Evolutionary conservation across 2,888 invertebrate species (phyloP).

Genomic region (Quadroppia sp.): DNA sequence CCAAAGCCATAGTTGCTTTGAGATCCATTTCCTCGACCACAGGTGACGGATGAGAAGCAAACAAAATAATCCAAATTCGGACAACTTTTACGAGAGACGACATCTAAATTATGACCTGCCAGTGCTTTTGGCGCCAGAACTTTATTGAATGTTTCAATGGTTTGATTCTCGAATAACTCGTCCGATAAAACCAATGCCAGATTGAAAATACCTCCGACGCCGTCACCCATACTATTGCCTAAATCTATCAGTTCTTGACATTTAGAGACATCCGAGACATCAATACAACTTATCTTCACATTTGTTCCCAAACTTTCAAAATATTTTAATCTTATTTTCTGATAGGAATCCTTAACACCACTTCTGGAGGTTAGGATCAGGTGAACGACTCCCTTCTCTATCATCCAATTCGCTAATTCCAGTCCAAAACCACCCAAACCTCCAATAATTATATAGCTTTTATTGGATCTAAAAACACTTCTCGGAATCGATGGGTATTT

Average conservation of each 20-base stretch:
- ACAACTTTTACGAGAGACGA: constrained; percentile 69
- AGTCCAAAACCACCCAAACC: constrained; percentile 96
- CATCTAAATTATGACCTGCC: constrained; percentile 76
- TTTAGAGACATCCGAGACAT: constrained; percentile 66
- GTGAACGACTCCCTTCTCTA: constrained; percentile 75
- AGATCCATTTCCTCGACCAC: constrained; percentile 93
- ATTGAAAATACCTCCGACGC: constrained; percentile 83
- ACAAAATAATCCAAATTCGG: constrained; percentile 83
- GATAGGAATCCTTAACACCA: constrained; percentile 87
- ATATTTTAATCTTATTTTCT: constrained; percentile 72
- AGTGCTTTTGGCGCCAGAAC: constrained; percentile 78
- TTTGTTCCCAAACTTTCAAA: constrained; percentile 62
- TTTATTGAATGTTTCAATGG: constrained; percentile 69
- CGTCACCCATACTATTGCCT: constrained; percentile 57
- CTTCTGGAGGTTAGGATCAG: constrained; percentile 82
- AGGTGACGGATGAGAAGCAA: constrained; percentile 91
- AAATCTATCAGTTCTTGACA: constrained; percentile 65
- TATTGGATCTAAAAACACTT: constrained; percentile 64
- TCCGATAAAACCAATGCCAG: constrained; percentile 77
- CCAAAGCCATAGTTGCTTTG: constrained; percentile 94
- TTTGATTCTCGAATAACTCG: constrained; percentile 79
- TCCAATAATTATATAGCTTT: constrained; percentile 59
- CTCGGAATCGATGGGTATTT: constrained; percentile 63
- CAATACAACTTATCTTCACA: constrained; percentile 65
- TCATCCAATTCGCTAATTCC: constrained; percentile 85